phyloP scores from a whole-genome alignment of 2,113 vertebrate genomes.

The Marmota flaviventris region DNA sequence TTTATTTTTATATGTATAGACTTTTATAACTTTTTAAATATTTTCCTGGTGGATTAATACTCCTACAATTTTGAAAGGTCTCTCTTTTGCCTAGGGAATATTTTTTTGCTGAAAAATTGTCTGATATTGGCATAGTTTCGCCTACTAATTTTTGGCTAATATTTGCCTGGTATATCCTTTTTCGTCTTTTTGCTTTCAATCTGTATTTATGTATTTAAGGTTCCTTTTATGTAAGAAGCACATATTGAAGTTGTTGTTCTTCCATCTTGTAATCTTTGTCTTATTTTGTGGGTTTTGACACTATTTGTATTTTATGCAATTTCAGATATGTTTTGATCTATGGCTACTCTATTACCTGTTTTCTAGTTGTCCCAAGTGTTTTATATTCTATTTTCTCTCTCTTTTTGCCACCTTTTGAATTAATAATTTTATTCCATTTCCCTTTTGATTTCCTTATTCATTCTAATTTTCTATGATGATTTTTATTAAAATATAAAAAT shows the following conservation, averaged over 20 bases:
- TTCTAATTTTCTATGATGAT: not conserved
- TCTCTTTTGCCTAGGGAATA: not conserved
- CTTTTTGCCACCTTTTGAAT: not conserved
- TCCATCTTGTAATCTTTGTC: not conserved
- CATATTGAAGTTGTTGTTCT: not conserved
- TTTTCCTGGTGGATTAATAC: not conserved
- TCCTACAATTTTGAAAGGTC: not conserved
- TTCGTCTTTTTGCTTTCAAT: not conserved
- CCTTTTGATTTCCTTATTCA: not conserved
- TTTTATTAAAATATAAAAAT: not conserved
- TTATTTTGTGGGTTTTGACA: not conserved
- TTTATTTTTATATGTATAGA: not conserved
- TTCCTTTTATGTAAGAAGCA: not conserved
- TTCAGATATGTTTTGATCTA: not conserved
- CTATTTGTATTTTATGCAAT: not conserved
- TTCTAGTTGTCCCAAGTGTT: not conserved
- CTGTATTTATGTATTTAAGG: not conserved
- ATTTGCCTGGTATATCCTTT: not conserved
- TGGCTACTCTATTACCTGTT: not conserved
- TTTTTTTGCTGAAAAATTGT: not conserved
- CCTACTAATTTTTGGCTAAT: not conserved
- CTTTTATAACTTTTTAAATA: not conserved
- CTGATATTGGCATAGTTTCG: not conserved
- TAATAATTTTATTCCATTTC: not conserved
- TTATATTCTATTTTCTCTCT: not conserved